Conservation (phyloP, 2,113 vertebrate genomes). For the Ceuthmochares aereus region DNA sequence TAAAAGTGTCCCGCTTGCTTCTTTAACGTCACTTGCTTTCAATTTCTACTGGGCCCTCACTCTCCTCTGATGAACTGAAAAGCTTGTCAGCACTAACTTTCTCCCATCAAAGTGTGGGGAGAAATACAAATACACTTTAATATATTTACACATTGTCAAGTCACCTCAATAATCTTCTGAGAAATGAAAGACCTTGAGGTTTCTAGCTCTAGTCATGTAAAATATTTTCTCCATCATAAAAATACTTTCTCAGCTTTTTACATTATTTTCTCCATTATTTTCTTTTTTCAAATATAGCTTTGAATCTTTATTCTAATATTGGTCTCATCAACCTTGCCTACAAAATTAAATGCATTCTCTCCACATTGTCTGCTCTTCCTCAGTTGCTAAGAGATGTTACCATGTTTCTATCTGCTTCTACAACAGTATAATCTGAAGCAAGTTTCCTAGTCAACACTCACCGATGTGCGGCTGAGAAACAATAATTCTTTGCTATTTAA, state of each 20-base stretch:
- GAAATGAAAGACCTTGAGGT: not conserved
- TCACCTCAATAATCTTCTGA: not conserved
- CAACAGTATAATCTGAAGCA: not conserved
- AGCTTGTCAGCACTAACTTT: not conserved
- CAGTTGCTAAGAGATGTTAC: not conserved
- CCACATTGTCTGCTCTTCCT: not conserved
- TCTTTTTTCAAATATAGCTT: not conserved
- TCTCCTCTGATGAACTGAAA: not conserved
- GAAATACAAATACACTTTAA: no score
- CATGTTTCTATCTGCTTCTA: not conserved
- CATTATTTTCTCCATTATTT: not conserved
- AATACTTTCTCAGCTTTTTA: not conserved
- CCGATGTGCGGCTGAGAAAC: not conserved
- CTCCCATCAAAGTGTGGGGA: not conserved
- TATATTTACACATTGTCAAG: not conserved
- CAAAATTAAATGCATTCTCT: not conserved
- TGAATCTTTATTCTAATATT: not conserved
- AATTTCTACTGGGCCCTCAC: not conserved
- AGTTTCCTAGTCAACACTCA: not conserved
- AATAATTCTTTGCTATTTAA: not conserved
- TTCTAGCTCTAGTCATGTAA: not conserved
- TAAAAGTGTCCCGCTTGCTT: not conserved
- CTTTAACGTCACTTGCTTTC: not conserved
- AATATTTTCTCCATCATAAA: not conserved
- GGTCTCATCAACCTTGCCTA: fast-evolving